phyloP scores from a whole-genome alignment of 2,888 invertebrate species.

The Pharmacophagus antenor region DNA sequence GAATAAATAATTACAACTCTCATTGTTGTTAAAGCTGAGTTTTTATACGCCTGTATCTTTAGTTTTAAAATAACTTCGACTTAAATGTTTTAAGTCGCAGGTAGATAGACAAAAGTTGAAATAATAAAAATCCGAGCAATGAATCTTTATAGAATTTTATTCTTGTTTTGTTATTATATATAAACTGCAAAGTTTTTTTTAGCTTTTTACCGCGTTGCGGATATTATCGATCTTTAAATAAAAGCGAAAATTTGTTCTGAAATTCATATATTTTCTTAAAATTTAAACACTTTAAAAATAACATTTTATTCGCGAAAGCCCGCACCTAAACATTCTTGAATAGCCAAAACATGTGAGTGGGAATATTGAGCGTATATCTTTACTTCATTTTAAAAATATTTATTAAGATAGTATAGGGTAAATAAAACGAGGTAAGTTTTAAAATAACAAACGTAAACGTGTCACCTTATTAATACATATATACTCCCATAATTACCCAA shows the following conservation, averaged over 20 bases:
- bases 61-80: too few species aligned
- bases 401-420: slow-evolving; percentile 12
- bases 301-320: slow-evolving; percentile 25
- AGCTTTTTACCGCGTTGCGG: too few species aligned
- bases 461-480: background rate
- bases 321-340: slow-evolving; percentile 36
- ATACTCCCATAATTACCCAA: slow-evolving; percentile 7
- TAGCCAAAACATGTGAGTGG: slow-evolving; percentile 44
- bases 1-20: too few species aligned
- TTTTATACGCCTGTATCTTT: too few species aligned
- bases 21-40: too few species aligned
- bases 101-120: too few species aligned
- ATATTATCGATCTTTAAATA: slow-evolving; percentile 6
- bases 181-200: too few species aligned
- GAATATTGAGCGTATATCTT: slow-evolving; percentile 17
- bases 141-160: too few species aligned
- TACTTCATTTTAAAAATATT: slow-evolving; percentile 12
- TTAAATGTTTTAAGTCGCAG: too few species aligned
- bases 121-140: too few species aligned
- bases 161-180: too few species aligned
- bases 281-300: slow-evolving; percentile 28
- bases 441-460: background rate
- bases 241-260: slow-evolving; percentile 9
- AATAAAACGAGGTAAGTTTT: too few species aligned
- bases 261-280: slow-evolving; percentile 30